Evolutionary conservation across 2,888 invertebrate species (phyloP).

Genomic region (Onthophagus sagittarius): DNA sequence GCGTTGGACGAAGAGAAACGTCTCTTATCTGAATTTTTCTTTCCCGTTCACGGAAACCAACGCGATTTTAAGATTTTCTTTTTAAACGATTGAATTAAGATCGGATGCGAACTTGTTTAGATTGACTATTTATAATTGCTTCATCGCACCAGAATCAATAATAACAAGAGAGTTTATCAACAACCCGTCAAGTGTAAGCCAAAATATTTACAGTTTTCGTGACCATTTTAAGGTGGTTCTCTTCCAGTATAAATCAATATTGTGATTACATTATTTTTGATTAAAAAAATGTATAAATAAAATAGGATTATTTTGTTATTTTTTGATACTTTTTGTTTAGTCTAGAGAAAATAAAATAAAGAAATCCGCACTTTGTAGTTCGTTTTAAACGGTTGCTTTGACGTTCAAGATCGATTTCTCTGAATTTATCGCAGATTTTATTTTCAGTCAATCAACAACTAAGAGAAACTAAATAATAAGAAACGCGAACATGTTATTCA

Average conservation of each 20-base stretch:
- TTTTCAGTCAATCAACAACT: too few species aligned
- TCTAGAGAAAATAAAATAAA: neutral
- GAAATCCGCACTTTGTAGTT: neutral
- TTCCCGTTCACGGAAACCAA: neutral
- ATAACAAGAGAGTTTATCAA: constrained; percentile 17
- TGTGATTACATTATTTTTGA: neutral
- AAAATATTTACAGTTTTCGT: constrained; percentile 18
- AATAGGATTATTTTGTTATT: neutral
- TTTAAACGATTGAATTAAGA: constrained; percentile 1
- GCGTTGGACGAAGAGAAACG: constrained; percentile 2
- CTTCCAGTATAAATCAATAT: neutral
- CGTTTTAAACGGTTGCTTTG: neutral
- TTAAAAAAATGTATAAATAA: neutral
- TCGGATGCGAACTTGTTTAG: neutral
- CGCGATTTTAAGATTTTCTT: neutral
- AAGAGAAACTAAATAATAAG: neutral
- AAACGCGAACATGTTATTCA: neutral
- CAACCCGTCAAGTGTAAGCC: constrained; percentile 18
- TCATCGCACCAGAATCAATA: constrained; percentile 19
- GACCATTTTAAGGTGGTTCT: neutral
- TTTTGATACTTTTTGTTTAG: neutral
- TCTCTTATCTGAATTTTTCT: neutral
- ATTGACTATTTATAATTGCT: constrained; percentile 18
- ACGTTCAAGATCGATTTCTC: neutral
- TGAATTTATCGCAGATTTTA: neutral